Base-by-base conservation (phyloP, 2,113 vertebrate genomes). In the Motacilla alba region DNA sequence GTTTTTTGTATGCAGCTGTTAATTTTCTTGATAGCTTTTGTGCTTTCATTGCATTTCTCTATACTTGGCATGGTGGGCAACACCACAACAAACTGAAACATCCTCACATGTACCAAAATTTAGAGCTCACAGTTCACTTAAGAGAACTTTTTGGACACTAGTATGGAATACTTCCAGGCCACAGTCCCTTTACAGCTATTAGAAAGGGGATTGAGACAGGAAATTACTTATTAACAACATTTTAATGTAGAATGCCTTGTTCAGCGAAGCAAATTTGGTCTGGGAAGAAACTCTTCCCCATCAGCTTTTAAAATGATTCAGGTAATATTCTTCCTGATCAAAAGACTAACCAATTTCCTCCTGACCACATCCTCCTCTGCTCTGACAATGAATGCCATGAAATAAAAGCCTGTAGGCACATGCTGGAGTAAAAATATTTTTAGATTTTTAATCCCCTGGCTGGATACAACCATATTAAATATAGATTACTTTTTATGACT, bases 331-430 rank as follows among this genome's bases (percentile, higher is more conserved):
- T 20, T 63, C 76, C 90, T 97, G 95, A 97, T 97, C 96, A 97
- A 97, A 97, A 97, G 96, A 89, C 79, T 55, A 90, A 96, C 90
- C 94, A 93, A 92, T 98, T 98, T 98, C 96, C 96, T 97, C 85
- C 94, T 93, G 96, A 96, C 97, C 93, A 94, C 94, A 95, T 95
- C 94, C 78, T 95, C 82, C 87, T 90, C 72, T 87, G 50, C 44
- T 94, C 95, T 95, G 90, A 86, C 89, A 95, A 58, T 35, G 91
- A 96, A 97, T 80, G 87, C 79, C 84, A 56, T 81, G 90, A 83
- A 87, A 88, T 79, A 63, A 37, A 84, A 83, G 73, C 72, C 82
- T 67, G 75, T 56, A 89, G 77, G 77, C 60, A 87, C 79, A 78
- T 78, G 91, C 87, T 95, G 46, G 96, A 95, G 97, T 95, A 97